Evolutionary conservation across 2,797 vertebrate species (phyloP), one percentile per base, ranked within the genome.

Genomic region (Decapterus maruadsi): DNA sequence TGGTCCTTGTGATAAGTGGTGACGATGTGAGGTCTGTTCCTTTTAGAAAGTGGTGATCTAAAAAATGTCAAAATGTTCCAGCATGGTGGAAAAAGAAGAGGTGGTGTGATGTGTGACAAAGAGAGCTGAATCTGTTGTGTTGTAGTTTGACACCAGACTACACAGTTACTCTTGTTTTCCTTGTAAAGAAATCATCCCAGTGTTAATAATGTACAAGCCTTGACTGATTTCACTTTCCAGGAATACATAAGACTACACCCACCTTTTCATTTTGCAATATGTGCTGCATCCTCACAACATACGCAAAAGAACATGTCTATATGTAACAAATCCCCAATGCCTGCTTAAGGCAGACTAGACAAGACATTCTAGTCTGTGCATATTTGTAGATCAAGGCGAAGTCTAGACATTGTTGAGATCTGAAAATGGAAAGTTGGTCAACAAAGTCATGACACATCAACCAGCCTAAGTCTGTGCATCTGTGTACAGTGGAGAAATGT

Each of bases 1-100:
- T 82, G 81, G 67, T 83, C 63, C 50, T 73, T 55, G 65, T 74
- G 84, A 89, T 86, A 86, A 87, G 88, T 83, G 56, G 59, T 36
- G 50, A 80, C 7, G 31, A 75, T 62, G 63, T 75, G 46, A 81
- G 59, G 71, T 68, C 19, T 48, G 46, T 40, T 55, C 16, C 54
- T 80, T 59, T 55, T 57, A 72, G 9, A 29, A 65, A 68, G 17
- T 48, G 13, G 55, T 48, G 60, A 68, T 75, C 53, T 38, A 34
- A 77, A 76, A 68, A 73, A 70, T 22, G 26, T 74, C 14, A 57
- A 77, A 78, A 74, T 62, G 64, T 77, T 80, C 61, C 64, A 77
- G 40, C 9, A 22, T 72, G 45, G 64, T 72, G 43, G 36, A 63
- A 38, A 75, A 73, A 62, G 38, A 69, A 58, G 22, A 54, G 36